Evolutionary conservation across 2,113 vertebrate genomes (phyloP), one percentile per base, ranked within the genome.

Genomic region (Podocnemis expansa): DNA sequence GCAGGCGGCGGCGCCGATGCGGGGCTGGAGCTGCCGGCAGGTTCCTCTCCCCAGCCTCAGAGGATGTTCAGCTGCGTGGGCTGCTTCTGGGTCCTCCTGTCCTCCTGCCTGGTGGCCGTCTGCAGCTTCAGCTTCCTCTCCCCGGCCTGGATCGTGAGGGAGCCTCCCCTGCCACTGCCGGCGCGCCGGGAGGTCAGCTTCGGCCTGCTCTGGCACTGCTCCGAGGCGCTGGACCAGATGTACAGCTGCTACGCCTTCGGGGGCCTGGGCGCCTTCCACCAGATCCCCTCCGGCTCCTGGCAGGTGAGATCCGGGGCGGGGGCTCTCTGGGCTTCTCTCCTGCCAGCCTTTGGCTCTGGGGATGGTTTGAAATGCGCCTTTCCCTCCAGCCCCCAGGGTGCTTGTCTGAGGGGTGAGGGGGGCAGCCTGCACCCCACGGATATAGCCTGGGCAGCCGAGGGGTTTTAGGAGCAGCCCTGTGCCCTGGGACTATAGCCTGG

Each of bases 241-340:
- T 98, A 98, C 96, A 94, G 97, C 63, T 99, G 99, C 97, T 98
- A 98, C 98, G 98, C 98, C 89, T 98, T 98, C 92, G 98, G 98
- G 29, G 98, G 98, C 54, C 96, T 99, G 89, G 98, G 98, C 21
- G 98, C 92, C 96, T 99, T 99, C 94, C 97, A 98, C 38, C 98
- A 99, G 93, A 99, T 99, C 95, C 98, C 99, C 31, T 99, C 99
- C 92, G 98, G 98, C 89, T 98, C 99, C 67, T 99, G 99, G 99
- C 99, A 99, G 99, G 99, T 99, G 98, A 96, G 90, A 73, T 91
- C 4, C 38, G 19, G 78, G 79, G 49, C 49, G 10, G 49, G 49
- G 49, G 60, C 24, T 14, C 60, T 43, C 45, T 0, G 1, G 6
- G 16, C 63, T 6, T 12, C 47, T 54, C 2, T 13, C 49, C 54